Conservation (phyloP, 2,888 invertebrate species). For the Leucophenga montana region DNA sequence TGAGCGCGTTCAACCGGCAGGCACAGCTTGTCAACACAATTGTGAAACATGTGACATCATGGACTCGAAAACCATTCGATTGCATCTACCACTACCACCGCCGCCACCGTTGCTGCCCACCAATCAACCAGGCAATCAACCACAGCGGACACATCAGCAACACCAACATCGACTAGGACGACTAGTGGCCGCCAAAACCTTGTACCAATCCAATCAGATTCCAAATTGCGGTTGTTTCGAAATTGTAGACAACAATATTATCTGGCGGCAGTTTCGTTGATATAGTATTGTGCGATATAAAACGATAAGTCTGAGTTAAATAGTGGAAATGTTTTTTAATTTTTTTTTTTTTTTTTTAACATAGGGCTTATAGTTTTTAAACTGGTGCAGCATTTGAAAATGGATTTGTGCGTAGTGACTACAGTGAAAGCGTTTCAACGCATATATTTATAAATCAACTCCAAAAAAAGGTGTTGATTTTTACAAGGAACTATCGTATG, state of each 20-base stretch:
- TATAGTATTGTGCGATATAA: no score
- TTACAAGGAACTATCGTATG: no score
- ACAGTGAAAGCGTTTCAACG: no score
- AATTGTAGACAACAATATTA: constrained; percentile 31
- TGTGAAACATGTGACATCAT: constrained; percentile 35
- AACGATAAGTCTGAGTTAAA: no score
- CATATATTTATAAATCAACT: no score
- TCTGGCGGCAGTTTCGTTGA: no score
- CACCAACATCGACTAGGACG: constrained; percentile 6
- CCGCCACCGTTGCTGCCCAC: not conserved
- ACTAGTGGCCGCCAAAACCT: constrained; percentile 62
- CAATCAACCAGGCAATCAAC: constrained; percentile 44
- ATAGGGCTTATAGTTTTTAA: no score
- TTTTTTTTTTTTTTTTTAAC: no score
- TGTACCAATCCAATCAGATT: constrained; percentile 69
- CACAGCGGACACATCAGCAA: constrained; percentile 54
- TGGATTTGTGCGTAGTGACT: no score
- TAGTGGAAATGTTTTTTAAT: no score
- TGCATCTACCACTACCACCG: constrained; percentile 7
- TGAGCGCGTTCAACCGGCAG: constrained; percentile 15
- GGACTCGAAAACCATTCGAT: constrained; percentile 4
- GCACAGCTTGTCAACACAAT: constrained; percentile 53
- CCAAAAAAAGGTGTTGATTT: no score
- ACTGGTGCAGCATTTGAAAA: no score
- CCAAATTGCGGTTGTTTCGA: constrained; percentile 60